Evolutionary conservation across 2,113 vertebrate species (phyloP).

Genomic region (Dasyornis broadbenti): DNA sequence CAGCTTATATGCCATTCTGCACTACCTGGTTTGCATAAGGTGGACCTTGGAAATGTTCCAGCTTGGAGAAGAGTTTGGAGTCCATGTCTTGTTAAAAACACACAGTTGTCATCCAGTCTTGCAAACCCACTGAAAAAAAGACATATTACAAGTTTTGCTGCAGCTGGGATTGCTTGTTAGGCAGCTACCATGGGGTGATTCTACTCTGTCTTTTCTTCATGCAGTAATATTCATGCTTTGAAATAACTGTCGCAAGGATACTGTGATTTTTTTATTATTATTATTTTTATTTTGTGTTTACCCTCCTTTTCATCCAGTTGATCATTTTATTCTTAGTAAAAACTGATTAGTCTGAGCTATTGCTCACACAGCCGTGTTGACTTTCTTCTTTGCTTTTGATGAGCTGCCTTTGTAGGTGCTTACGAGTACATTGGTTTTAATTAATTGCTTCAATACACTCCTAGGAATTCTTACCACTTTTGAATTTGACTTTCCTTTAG

Average conservation of each 20-base stretch:
- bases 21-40: not conserved
- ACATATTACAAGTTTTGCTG: not conserved
- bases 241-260: not conserved
- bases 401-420: not conserved
- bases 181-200: not conserved
- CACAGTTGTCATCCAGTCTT: not conserved
- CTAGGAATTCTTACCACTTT: not conserved
- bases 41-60: not conserved
- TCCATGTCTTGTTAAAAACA: not conserved
- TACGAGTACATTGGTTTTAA: not conserved
- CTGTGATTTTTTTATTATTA: not conserved
- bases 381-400: not conserved
- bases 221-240: not conserved
- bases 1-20: not conserved
- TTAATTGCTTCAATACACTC: not conserved
- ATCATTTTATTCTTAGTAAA: not conserved
- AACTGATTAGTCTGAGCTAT: not conserved
- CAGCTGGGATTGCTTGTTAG: not conserved
- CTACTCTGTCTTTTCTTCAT: accelerated
- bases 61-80: not conserved
- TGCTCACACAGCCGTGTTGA: accelerated
- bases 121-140: not conserved
- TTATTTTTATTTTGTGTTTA: not conserved
- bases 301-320: not conserved
- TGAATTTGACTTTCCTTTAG: not conserved